Conservation (phyloP, 2,113 vertebrate genomes). For the Etheostoma cragini region DNA sequence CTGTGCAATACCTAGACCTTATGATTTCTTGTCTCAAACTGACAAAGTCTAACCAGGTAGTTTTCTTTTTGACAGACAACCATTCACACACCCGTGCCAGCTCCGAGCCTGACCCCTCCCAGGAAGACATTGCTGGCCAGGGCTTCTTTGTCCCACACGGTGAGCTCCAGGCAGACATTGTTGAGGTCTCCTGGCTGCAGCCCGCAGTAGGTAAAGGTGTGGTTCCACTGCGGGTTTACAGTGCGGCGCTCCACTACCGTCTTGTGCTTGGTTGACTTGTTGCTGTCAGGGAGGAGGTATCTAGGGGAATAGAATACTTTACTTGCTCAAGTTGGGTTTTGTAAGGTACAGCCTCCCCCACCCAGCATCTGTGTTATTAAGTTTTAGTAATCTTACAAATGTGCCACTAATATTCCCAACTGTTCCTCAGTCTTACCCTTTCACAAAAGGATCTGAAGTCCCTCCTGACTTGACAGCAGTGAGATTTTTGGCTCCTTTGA, state of each 20-base stretch:
- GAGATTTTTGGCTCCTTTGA: slow-evolving; percentile 98
- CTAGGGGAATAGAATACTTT: slow-evolving; percentile 69
- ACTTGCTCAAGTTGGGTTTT: not conserved
- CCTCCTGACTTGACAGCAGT: slow-evolving; percentile 95
- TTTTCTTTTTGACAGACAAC: not conserved
- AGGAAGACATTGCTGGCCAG: slow-evolving; percentile 96
- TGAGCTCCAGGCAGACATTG: slow-evolving; percentile 94
- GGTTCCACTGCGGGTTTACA: slow-evolving; percentile 96
- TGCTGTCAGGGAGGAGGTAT: slow-evolving; percentile 95
- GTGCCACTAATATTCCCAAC: not conserved
- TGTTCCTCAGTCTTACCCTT: slow-evolving; percentile 86
- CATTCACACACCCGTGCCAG: slow-evolving; percentile 88
- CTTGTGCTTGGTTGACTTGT: slow-evolving; percentile 97
- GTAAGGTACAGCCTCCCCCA: too few relatives aligned
- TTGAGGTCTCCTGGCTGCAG: slow-evolving; percentile 89
- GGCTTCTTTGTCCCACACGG: slow-evolving; percentile 97
- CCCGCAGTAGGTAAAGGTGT: slow-evolving; percentile 93
- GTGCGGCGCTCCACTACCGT: slow-evolving; percentile 91
- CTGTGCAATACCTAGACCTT: not conserved
- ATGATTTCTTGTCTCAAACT: not conserved
- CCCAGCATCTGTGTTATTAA: too few relatives aligned
- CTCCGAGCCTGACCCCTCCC: slow-evolving; percentile 92
- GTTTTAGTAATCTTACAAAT: not conserved
- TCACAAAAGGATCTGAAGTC: slow-evolving; percentile 95
- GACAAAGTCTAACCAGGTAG: not conserved